Evolutionary conservation across 1,140 invertebrate species (phyloP).

Genomic region (Macrobrachium nipponense): DNA sequence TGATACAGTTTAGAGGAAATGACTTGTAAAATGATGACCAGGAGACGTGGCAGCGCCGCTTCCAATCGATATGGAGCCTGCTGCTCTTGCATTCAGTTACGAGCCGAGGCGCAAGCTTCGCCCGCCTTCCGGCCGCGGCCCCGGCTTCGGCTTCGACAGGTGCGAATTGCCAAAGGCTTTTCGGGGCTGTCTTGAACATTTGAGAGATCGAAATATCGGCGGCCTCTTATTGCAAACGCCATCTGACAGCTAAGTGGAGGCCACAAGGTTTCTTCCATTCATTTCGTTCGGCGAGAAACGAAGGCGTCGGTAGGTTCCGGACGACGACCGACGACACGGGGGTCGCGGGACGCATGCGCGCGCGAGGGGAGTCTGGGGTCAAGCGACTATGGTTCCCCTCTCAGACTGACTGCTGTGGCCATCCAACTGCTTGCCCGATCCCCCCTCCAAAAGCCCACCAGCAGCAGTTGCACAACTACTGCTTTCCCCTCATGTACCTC

Average conservation of each 20-base stretch:
- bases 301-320: neutral
- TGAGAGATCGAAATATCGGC: neutral
- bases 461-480: slow-evolving; percentile 3
- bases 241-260: neutral
- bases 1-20: neutral
- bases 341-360: slow-evolving; percentile 39
- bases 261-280: neutral
- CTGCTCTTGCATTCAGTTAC: slow-evolving; percentile 53
- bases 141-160: slow-evolving; percentile 5
- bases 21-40: neutral
- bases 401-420: slow-evolving; percentile 57
- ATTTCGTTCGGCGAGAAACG: neutral
- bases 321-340: neutral
- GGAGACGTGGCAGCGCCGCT: slow-evolving; percentile 39
- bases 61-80: slow-evolving; percentile 43
- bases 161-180: neutral
- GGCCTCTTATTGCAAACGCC: neutral
- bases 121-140: neutral
- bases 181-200: neutral
- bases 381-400: slow-evolving; percentile 59
- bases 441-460: slow-evolving; percentile 27
- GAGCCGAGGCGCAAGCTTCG: slow-evolving; percentile 13
- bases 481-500: neutral
- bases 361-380: slow-evolving; percentile 55
- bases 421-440: slow-evolving; percentile 57